Conservation (phyloP, 1,140 invertebrate genomes). For the Trigoniulus corallinus region DNA sequence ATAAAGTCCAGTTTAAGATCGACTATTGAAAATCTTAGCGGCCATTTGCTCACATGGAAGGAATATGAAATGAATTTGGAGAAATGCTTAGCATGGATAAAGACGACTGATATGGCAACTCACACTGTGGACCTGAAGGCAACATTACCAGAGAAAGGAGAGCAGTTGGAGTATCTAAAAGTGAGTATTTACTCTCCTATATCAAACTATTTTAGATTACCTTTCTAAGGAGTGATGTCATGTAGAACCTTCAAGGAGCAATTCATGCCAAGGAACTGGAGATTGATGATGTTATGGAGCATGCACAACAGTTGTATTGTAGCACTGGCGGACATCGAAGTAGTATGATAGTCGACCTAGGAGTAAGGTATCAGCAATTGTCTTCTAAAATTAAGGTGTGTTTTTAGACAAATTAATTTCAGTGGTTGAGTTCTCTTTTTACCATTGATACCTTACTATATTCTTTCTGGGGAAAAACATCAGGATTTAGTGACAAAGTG, state of each 20-base stretch:
- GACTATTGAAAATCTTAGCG: constrained; percentile 62
- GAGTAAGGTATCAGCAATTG: constrained; percentile 76
- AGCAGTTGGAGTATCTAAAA: constrained; percentile 58
- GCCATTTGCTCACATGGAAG: constrained; percentile 45
- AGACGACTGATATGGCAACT: constrained; percentile 68
- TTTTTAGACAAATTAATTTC: neutral
- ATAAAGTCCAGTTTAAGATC: constrained; percentile 47
- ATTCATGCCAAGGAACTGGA: constrained; percentile 78
- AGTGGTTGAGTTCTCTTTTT: no score
- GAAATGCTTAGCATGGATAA: constrained; percentile 67
- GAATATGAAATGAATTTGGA: constrained; percentile 81
- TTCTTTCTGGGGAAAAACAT: no score
- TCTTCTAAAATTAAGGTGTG: constrained; percentile 64
- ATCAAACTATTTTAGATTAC: no score
- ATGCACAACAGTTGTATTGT: constrained; percentile 64
- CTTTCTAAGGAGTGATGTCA: no score
- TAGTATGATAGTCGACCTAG: constrained; percentile 63
- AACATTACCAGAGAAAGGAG: constrained; percentile 61
- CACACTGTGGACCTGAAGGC: constrained; percentile 77
- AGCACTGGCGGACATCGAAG: constrained; percentile 28
- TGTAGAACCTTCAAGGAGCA: constrained; percentile 64
- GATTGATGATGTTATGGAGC: constrained; percentile 80
- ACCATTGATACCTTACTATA: neutral
- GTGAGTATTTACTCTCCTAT: no score
- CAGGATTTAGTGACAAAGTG: constrained; percentile 67